Conservation (phyloP, 2,797 vertebrate species). For the Zalophus californianus region DNA sequence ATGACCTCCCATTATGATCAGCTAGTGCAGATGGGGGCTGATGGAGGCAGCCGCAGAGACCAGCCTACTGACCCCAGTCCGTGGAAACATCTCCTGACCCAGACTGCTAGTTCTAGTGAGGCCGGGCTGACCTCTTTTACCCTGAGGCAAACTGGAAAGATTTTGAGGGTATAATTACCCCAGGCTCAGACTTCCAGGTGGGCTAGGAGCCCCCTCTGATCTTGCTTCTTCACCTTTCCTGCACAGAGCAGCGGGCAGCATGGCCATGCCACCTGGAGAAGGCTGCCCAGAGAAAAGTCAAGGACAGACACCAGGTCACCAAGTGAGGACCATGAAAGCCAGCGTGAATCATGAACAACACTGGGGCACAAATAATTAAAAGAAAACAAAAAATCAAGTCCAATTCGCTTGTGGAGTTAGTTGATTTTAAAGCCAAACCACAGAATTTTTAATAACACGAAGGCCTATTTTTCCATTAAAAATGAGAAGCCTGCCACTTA, state of each 20-base stretch:
- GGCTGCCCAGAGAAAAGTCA: not conserved
- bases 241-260: accelerated
- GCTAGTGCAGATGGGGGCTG: not conserved
- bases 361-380: not conserved
- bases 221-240: not conserved
- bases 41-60: accelerated
- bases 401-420: not conserved
- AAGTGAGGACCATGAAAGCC: not conserved
- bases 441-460: not conserved
- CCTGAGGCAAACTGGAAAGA: not conserved
- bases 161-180: not conserved
- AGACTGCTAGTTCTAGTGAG: not conserved
- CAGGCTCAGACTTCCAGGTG: not conserved
- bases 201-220: too few species aligned
- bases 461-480: slow-evolving; percentile 6
- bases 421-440: slow-evolving; percentile 56
- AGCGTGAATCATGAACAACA: not conserved
- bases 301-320: not conserved
- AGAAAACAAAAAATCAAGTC: not conserved
- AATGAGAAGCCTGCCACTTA: slow-evolving; percentile 1
- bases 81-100: not conserved
- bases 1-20: not conserved
- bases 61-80: not conserved
- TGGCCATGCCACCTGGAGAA: not conserved
- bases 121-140: not conserved